These are phyloP conservation scores for Salarias fasciatus DNA, from an alignment of 2,797 vertebrate species.

Conservation along the genomic window DNA sequence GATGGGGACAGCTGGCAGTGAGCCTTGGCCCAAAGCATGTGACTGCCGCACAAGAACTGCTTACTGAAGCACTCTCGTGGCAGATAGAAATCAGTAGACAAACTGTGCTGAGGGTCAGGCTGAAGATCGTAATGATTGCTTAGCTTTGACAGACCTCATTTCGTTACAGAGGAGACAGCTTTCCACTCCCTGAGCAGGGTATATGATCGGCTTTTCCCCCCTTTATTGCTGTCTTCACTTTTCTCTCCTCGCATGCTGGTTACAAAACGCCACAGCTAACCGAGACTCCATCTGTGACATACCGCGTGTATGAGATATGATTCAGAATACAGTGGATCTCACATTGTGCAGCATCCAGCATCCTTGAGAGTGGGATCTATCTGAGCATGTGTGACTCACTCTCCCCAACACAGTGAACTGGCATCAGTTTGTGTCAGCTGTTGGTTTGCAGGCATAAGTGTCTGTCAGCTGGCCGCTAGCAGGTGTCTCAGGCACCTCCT, in stretches of 20 bases:
- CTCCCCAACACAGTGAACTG: constrained; percentile 63
- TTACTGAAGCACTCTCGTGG: constrained; percentile 63
- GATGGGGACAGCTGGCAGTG: constrained; percentile 68
- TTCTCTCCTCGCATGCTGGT: constrained; percentile 45
- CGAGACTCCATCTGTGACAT: constrained; percentile 70
- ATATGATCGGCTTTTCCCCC: constrained; percentile 3
- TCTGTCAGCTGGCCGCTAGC: constrained; percentile 77
- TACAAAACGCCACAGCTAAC: constrained; percentile 58
- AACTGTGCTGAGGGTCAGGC: constrained; percentile 61
- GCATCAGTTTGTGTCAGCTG: constrained; percentile 78
- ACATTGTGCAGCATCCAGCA: constrained; percentile 60
- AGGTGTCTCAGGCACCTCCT: constrained; percentile 76
- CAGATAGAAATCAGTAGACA: constrained; percentile 67
- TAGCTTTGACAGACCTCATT: constrained; percentile 46
- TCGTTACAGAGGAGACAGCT: constrained; percentile 17
- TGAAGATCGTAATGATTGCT: constrained; percentile 52
- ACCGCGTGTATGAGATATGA: constrained; percentile 70
- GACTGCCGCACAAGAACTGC: constrained; percentile 69
- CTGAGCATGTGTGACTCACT: constrained; percentile 70
- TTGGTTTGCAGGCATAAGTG: constrained; percentile 73
- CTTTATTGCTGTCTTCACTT: constrained; percentile 9
- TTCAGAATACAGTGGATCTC: constrained; percentile 68
- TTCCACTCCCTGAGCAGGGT: constrained; percentile 11
- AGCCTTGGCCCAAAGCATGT: constrained; percentile 63
- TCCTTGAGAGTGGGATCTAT: constrained; percentile 65